Conservation (phyloP, 2,888 invertebrate genomes). For the Tipula unca region DNA sequence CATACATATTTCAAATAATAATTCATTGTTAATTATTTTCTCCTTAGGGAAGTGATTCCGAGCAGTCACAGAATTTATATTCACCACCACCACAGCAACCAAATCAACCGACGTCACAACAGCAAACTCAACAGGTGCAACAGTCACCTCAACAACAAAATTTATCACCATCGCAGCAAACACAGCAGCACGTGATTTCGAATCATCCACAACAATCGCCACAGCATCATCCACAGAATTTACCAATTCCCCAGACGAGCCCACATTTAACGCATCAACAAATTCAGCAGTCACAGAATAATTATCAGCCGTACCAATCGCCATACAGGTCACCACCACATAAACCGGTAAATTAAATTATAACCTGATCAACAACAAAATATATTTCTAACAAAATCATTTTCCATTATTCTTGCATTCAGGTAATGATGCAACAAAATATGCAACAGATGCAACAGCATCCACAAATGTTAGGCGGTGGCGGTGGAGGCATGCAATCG, state of each 20-base stretch:
- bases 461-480: background rate
- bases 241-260: constrained; percentile 25
- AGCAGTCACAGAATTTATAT: constrained; percentile 43
- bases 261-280: constrained; percentile 31
- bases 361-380: background rate
- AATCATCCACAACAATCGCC: constrained; percentile 38
- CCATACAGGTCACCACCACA: constrained; percentile 46
- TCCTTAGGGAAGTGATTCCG: constrained; percentile 8
- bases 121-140: constrained; percentile 34
- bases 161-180: constrained; percentile 37
- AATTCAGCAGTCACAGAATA: constrained; percentile 43
- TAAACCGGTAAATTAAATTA: background rate
- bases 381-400: background rate
- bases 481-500: constrained; percentile 22
- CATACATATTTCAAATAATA: no score
- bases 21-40: background rate
- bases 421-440: constrained; percentile 21
- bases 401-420: background rate
- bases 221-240: constrained; percentile 26
- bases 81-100: constrained; percentile 43
- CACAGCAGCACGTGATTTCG: constrained; percentile 44
- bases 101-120: constrained; percentile 42
- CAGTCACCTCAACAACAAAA: constrained; percentile 28
- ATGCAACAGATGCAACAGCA: constrained; percentile 34
- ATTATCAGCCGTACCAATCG: constrained; percentile 43